Evolutionary conservation across 2,113 vertebrate species (phyloP), one percentile per base, ranked within the genome.

Genomic region (Mastomys natalensis): DNA sequence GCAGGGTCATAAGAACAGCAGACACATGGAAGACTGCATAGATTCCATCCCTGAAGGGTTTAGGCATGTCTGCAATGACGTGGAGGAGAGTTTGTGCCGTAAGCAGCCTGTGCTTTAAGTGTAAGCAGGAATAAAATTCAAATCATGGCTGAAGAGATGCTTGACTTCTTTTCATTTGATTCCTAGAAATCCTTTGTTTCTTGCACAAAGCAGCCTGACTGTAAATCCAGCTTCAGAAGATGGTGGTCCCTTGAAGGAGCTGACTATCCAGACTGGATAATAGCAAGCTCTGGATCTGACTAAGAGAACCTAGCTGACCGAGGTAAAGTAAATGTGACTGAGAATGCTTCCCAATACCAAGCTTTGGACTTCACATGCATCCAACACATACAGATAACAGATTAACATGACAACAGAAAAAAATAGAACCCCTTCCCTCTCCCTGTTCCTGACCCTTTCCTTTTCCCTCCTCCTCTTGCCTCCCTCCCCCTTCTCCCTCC

Each of bases 221-320:
- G 24, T 29, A 29, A 43, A 9, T 43, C 6, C 55, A 84, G 34
- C 34, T 21, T 82, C 37, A 58, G 2, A 58, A 82, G 19, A 58
- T 0, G 24, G 53, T 2, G 34, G 21, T 60, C 21, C 21, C 34
- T 1, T 22, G 34, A 60, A 58, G 5, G 2, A 84, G 0, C 2
- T 40, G 22, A 1, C 22, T 60, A 40, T 26, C 12, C 40, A 43
- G n/a, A 43, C 12, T 40, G 24, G 21, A 26, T 0, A 60, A 40
- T 40, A 13, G 37, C 17, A 58, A 40, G 12, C 6, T 40, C 12
- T 60, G 22, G 22, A 19, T 8, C 24, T 60, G 37, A 15, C 8
- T 60, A 17, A 80, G 51, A 55, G 16, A 37, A 10, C 51, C 17
- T 17, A 80, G 17, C 4, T 81, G 9, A 8, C 13, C 53, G 48